Evolutionary conservation across 2,888 invertebrate species (phyloP), one percentile per base, ranked within the genome.

Genomic region (Prostheceraeus crozeri): DNA sequence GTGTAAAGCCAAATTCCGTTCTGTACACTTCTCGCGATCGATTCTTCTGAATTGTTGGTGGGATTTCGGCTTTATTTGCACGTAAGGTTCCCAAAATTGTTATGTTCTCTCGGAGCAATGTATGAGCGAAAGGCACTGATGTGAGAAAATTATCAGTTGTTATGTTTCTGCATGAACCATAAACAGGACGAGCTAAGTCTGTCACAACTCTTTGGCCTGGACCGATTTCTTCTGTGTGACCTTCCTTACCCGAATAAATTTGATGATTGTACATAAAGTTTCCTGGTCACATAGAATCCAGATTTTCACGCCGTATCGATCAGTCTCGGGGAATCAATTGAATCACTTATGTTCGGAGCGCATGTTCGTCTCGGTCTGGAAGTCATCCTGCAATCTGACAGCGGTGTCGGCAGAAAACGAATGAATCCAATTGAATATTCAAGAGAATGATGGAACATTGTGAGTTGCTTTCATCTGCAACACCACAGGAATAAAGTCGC

Each of bases 121-220:
- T 4, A 8, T 40, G 6, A n/a, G 40, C 40, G 6, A 40, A n/a
- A 40, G 40, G 40, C 16, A 40, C 23, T 4, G 6, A 8, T 40
- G 40, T 40, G 40, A 40, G 23, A n/a, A 40, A 40, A n/a, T 40
- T 40, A n/a, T 40, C 40, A 23, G n/a, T 14, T 6, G 40, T 40
- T 4, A 40, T 8, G n/a, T 40, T 40, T 40, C 40, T 40, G 16
- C 40, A 14, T 19, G 40, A 40, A 23, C 23, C 23, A 23, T 8
- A 40, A 6, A 40, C 8, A 4, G 40, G 40, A 19, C 23, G 40
- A 8, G 23, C n/a, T 4, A 40, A 23, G n/a, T 40, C 40, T 4
- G 4, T 4, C 4, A 40, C 40, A 4, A 40, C 40, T 8, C 40
- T 14, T 40, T 40, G 4, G 4, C 8, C 40, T 4, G 4, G 40